A percentile compares a stretch with the other conserved stretches of the same genome.
These are phyloP conservation scores for Drosophila punjabiensis DNA, from an alignment of 1,140 invertebrate species.

Conservation along the genomic window DNA sequence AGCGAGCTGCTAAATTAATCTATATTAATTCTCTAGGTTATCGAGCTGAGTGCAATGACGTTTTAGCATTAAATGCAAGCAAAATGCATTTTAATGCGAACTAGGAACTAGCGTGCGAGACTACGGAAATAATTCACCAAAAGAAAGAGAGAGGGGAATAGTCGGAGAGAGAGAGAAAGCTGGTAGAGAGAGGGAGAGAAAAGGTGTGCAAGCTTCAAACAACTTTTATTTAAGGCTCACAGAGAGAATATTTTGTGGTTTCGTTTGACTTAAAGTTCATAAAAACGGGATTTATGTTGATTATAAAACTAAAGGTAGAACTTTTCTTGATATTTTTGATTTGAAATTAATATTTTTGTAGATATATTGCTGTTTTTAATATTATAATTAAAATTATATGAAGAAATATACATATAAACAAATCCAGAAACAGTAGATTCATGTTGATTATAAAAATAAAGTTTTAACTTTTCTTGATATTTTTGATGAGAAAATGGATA, in stretches of 20 bases:
- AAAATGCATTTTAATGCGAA: slow-evolving; percentile 43
- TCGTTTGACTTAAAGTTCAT: background rate
- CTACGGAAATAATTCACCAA: slow-evolving; percentile 27
- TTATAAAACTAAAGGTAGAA: background rate
- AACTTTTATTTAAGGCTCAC: slow-evolving; percentile 1
- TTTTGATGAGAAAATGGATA: too few species aligned
- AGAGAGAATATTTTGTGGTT: too few species aligned
- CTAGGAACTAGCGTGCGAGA: slow-evolving; percentile 44
- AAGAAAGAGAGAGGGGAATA: slow-evolving; percentile 19
- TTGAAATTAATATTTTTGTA: too few species aligned
- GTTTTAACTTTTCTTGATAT: too few species aligned
- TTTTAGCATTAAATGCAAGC: slow-evolving; percentile 16
- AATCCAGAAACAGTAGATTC: background rate
- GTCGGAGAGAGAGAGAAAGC: slow-evolving; percentile 17
- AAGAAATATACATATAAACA: background rate
- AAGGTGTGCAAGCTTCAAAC: slow-evolving; percentile 6
- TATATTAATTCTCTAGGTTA: slow-evolving; percentile 32
- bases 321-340: too few species aligned
- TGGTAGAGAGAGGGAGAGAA: background rate
- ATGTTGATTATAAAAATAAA: too few species aligned
- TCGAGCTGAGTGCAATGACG: slow-evolving; percentile 35
- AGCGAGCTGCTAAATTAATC: slow-evolving; percentile 19
- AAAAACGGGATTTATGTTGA: accelerated
- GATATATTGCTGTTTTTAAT: background rate
- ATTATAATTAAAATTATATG: background rate